A percentile compares a stretch with the other conserved stretches of the same genome.
Conservation (phyloP, 2,888 invertebrate species). For the Cheilosia urbana region DNA sequence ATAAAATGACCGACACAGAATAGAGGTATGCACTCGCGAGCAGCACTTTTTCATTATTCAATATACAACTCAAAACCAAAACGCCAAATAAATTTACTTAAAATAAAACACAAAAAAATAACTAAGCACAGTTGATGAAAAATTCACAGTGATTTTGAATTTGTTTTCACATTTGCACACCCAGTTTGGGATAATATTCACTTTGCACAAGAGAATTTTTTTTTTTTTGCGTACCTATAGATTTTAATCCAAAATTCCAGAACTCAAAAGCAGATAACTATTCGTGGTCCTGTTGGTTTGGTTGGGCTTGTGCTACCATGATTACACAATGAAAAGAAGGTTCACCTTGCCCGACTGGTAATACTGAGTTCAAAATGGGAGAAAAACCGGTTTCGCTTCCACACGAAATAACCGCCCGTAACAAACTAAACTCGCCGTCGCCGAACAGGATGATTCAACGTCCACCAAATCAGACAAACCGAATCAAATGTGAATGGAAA, state of each 20-base stretch:
- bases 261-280: conserved; percentile 33
- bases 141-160: conserved; percentile 45
- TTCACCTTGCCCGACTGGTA: conserved; percentile 65
- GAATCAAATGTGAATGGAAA: conserved; percentile 45
- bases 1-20: background rate
- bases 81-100: conserved; percentile 12
- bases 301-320: conserved; percentile 26
- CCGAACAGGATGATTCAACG: conserved; percentile 43
- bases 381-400: conserved; percentile 77
- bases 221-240: background rate
- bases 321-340: conserved; percentile 57
- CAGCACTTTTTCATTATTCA: background rate
- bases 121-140: conserved; percentile 48
- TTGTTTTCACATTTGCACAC: conserved; percentile 33
- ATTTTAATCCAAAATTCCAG: conserved; percentile 54
- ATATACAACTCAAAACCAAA: conserved; percentile 9
- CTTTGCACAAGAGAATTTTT: conserved; percentile 20
- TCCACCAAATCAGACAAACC: conserved; percentile 21
- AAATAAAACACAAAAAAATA: conserved; percentile 1
- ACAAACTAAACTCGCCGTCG: conserved; percentile 76
- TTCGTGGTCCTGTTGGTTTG: conserved; percentile 45
- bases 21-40: background rate
- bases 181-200: conserved; percentile 21
- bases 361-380: conserved; percentile 9
- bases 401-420: conserved; percentile 78